Base-by-base conservation (phyloP, 2,113 vertebrate genomes). In the Clarias gariepinus region DNA sequence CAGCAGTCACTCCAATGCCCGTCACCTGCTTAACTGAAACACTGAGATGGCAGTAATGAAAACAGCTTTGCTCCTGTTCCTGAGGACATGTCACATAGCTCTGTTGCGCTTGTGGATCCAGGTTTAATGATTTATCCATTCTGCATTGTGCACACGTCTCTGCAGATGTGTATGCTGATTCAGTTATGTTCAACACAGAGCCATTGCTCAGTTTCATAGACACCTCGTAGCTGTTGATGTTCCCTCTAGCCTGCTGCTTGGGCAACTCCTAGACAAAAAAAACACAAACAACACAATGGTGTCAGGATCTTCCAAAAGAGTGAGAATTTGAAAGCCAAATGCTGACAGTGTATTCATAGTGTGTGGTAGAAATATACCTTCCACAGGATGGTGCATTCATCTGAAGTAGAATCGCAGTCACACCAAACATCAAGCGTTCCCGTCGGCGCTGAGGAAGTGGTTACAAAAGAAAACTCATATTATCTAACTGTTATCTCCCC, bases 391-490 rank as follows among this genome's bases (percentile, higher is more conserved):
- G 83, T 77, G 86, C 94, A 95, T 8, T 15, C 88, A n/a, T 25
- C 7, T 7, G 82, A 73, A 47, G 55, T 69, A n/a, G 69, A 57
- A 13, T 83, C 87, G 83, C 94, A 95, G 83, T 94, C 93, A 55
- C 23, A 87, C 95, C 95, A 96, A 64, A 95, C 52, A 79, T 95
- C 92, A 81, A 95, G 79, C 57, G 88, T 28, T 86, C 93, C 94
- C 6, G 89, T 81, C 25, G 94, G 95, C 30, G 86, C 95, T 96
- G 69, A 84, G 21, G 9, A 64, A 77, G 28, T 64, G 66, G 58
- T 69, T 88, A 86, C 66, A 73, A 85, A 5, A 80, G 13, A 33
- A 18, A 53, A 21, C 15, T 41, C 9, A 2, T n/a, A n/a, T n/a
- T n/a, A n/a, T n/a, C n/a, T n/a, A n/a, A n/a, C n/a, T n/a, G n/a